Conservation (phyloP, 2,797 vertebrate species). For the Hoplostethus mediterraneus region DNA sequence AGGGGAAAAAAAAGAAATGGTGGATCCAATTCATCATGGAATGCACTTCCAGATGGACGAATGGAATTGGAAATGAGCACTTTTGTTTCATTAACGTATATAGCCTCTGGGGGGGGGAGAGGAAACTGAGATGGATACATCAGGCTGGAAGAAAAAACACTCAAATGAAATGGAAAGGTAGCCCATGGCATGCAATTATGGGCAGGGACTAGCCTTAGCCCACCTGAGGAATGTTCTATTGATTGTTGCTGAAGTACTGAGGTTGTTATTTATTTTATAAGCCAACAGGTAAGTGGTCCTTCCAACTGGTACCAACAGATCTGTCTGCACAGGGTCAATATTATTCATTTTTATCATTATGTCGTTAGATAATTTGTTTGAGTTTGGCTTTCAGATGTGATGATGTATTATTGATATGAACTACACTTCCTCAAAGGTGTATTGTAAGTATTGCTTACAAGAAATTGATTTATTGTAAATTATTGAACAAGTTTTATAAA, state of each 20-base stretch:
- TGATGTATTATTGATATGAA: background rate
- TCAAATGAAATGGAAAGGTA: constrained; percentile 32
- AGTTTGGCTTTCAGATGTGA: background rate
- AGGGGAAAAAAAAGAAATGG: constrained; percentile 6
- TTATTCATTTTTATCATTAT: background rate
- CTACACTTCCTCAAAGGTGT: too few species aligned
- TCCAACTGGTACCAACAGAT: constrained; percentile 1
- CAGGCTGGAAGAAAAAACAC: constrained; percentile 11
- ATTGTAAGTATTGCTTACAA: too few species aligned
- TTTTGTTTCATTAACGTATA: constrained; percentile 71
- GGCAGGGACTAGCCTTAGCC: constrained; percentile 1
- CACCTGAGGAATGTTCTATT: constrained; percentile 23
- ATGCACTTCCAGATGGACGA: constrained; percentile 62
- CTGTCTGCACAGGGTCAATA: background rate
- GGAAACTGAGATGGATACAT: constrained; percentile 42
- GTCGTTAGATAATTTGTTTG: background rate
- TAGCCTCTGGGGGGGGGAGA: constrained; percentile 45
- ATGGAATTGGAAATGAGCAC: constrained; percentile 70
- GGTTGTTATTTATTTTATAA: constrained; percentile 19
- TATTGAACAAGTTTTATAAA: too few species aligned
- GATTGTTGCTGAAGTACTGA: constrained; percentile 34
- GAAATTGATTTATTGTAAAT: too few species aligned
- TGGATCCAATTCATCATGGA: constrained; percentile 58
- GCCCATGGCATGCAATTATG: constrained; percentile 34
- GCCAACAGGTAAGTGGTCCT: constrained; percentile 9